Conservation (phyloP, 2,888 invertebrate species). For the Fragum fragum region DNA sequence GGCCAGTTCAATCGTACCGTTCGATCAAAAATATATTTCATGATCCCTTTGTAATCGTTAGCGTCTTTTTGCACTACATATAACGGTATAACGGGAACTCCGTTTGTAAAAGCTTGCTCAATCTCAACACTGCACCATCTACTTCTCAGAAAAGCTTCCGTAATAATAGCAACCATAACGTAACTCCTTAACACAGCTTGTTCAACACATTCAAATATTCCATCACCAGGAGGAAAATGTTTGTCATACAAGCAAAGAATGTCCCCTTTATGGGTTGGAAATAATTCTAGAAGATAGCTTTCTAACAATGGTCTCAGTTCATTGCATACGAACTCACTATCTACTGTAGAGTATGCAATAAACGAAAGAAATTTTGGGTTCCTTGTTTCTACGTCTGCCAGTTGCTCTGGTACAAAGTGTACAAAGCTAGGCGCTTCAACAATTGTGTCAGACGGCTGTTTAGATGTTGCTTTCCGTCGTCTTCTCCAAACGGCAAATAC, state of each 20-base stretch:
- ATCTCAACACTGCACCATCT: constrained; percentile 1
- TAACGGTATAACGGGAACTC: constrained; percentile 9
- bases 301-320: background rate
- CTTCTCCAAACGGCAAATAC: background rate
- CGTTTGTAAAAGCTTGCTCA: background rate
- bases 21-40: background rate
- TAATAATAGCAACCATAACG: background rate
- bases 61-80: background rate
- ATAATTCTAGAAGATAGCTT: background rate
- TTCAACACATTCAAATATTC: background rate
- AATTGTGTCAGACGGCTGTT: too few relatives aligned
- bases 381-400: background rate
- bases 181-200: constrained; percentile 13
- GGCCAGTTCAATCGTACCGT: background rate
- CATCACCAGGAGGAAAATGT: constrained; percentile 1
- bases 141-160: background rate
- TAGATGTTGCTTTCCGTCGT: background rate
- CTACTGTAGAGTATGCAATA: background rate
- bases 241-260: too few relatives aligned
- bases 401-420: background rate
- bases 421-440: background rate
- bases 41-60: background rate
- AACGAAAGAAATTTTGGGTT: background rate
- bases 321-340: background rate
- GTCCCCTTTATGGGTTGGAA: constrained; percentile 1